Conservation (phyloP, 2,888 invertebrate species). For the Cataglyphis cursor region DNA sequence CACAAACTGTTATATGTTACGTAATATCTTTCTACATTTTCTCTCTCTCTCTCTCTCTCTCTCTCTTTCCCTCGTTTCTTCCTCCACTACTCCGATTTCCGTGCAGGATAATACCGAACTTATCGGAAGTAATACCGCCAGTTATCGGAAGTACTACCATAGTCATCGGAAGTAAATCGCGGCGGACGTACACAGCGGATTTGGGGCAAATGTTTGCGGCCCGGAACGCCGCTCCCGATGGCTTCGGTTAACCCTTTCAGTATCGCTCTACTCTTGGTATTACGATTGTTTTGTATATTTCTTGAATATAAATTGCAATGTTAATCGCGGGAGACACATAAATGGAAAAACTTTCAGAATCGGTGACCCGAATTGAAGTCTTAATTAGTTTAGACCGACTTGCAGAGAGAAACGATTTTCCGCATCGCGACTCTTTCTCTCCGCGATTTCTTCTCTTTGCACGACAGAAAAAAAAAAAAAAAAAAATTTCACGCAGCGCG, state of each 20-base stretch:
- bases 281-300: neutral
- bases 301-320: neutral
- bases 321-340: neutral
- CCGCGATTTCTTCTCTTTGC: neutral
- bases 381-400: slow-evolving; percentile 9
- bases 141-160: slow-evolving; percentile 35
- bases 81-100: slow-evolving; percentile 3
- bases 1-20: slow-evolving; percentile 38
- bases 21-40: slow-evolving; percentile 64
- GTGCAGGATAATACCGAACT: slow-evolving; percentile 35
- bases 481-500: neutral
- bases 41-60: slow-evolving; percentile 55
- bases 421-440: neutral
- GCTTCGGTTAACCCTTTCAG: slow-evolving; percentile 13
- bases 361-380: neutral
- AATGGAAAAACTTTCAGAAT: neutral
- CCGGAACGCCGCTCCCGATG: too few species aligned
- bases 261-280: neutral
- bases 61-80: too few species aligned
- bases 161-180: slow-evolving; percentile 45
- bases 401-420: slow-evolving; percentile 18
- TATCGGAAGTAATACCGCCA: slow-evolving; percentile 38
- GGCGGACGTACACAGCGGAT: neutral
- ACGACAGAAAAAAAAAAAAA: too few species aligned
- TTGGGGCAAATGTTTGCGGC: slow-evolving; percentile 31